A percentile compares a stretch with the other conserved stretches of the same genome.
Conservation (phyloP, 2,113 vertebrate genomes). For the Ctenodactylus gundi region DNA sequence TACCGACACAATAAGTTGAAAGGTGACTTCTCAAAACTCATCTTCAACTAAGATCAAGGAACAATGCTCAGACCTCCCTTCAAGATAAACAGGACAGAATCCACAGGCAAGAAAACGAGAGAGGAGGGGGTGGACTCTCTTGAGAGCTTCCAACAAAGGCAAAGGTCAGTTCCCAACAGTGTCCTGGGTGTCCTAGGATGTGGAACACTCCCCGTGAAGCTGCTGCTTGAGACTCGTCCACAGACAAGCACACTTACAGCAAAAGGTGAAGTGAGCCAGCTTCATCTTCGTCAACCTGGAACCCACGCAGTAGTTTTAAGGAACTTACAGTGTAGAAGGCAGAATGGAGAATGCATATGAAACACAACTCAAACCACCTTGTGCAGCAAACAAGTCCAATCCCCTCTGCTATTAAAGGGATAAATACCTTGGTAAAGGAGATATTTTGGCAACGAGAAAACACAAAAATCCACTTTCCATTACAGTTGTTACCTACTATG, state of each 20-base stretch:
- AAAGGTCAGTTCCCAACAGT: conserved; percentile 20
- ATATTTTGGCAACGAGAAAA: neutral
- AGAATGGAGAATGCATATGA: conserved; percentile 28
- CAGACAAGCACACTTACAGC: conserved; percentile 37
- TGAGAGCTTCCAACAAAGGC: neutral
- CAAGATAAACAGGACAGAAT: neutral
- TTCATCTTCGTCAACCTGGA: conserved; percentile 48
- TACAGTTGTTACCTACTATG: neutral
- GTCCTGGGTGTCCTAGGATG: neutral
- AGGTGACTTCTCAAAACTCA: neutral
- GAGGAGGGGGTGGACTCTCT: neutral
- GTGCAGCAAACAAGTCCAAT: conserved; percentile 12
- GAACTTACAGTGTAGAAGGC: conserved; percentile 58
- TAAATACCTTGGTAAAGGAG: conserved; percentile 21
- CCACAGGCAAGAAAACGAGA: neutral
- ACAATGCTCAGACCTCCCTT: neutral
- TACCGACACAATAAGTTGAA: neutral
- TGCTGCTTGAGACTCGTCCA: conserved; percentile 7
- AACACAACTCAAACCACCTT: neutral
- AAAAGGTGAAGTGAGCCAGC: conserved; percentile 44
- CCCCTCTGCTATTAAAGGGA: conserved; percentile 45
- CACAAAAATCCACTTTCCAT: neutral
- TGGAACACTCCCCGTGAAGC: neutral
- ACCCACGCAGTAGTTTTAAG: conserved; percentile 56
- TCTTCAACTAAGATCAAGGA: neutral